A percentile compares a stretch with the other conserved stretches of the same genome.
phyloP scores from a whole-genome alignment of 2,888 invertebrate genomes.

The Patella depressa region DNA sequence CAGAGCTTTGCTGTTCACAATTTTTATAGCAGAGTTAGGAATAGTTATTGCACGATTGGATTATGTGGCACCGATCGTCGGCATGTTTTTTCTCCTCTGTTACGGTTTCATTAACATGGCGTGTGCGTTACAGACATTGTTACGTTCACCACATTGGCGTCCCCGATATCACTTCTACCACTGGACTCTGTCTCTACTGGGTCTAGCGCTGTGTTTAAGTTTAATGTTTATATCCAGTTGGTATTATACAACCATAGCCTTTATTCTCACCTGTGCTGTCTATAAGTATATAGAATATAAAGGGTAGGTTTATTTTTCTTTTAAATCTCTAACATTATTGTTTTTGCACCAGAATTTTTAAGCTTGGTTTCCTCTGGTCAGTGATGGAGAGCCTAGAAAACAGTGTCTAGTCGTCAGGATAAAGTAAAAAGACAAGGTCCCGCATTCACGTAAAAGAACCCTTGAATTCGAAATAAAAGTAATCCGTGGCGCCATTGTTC shows the following conservation, averaged over 20 bases:
- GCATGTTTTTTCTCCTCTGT: constrained; percentile 99
- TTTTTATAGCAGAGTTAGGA: constrained; percentile 72
- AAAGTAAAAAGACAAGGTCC: no score
- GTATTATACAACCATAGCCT: constrained; percentile 63
- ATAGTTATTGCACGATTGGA: constrained; percentile 96
- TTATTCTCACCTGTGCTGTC: constrained; percentile 56
- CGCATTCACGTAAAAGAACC: no score
- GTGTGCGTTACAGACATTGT: constrained; percentile 94
- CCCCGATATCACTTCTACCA: constrained; percentile 88
- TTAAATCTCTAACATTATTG: no score
- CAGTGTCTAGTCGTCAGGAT: no score
- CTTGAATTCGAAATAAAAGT: no score
- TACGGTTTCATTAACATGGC: constrained; percentile 99
- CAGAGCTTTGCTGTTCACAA: constrained; percentile 88
- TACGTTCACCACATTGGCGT: constrained; percentile 93
- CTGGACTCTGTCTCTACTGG: constrained; percentile 64
- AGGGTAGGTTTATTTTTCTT: constrained; percentile 52
- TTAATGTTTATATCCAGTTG: constrained; percentile 68
- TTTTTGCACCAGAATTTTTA: no score
- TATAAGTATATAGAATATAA: constrained; percentile 69
- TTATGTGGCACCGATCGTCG: constrained; percentile 92
- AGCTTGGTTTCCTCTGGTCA: no score
- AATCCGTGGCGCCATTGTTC: no score
- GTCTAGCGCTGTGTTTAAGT: constrained; percentile 59
- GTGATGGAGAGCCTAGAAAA: no score